These are phyloP conservation scores for Mayetiola destructor DNA, from an alignment of 2,888 invertebrate species.

Conservation along the genomic window DNA sequence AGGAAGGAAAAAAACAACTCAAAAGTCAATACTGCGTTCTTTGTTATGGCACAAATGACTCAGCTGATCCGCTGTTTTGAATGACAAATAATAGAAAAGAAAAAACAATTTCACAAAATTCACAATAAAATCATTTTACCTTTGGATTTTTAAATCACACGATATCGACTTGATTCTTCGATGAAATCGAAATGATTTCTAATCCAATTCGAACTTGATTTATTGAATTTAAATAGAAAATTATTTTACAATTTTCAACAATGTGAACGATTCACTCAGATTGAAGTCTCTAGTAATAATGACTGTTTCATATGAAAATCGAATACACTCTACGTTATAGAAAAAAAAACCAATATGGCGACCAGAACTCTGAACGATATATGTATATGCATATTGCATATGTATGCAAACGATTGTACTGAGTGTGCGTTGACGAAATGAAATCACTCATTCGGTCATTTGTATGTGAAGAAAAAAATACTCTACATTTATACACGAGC, in stretches of 20 bases:
- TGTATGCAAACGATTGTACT: too few relatives aligned
- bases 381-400: too few relatives aligned
- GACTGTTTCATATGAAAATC: background rate
- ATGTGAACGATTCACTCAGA: background rate
- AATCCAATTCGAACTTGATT: background rate
- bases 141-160: background rate
- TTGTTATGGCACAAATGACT: background rate
- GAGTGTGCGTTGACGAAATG: background rate
- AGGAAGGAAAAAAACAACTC: background rate
- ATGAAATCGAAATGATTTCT: too few relatives aligned
- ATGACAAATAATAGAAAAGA: too few relatives aligned
- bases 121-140: background rate
- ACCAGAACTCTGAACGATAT: too few relatives aligned
- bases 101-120: background rate
- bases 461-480: too few relatives aligned
- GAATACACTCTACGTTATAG: background rate
- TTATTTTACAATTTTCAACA: background rate
- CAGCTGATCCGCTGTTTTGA: background rate
- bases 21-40: constrained; percentile 4
- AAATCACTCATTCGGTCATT: background rate
- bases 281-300: background rate
- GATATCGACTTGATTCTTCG: background rate
- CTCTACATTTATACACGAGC: too few relatives aligned
- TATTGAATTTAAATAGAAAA: background rate
- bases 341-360: background rate